These are phyloP conservation scores for Chlorodrepanis virens DNA, from an alignment of 2,113 vertebrate genomes.

Conservation along the genomic window DNA sequence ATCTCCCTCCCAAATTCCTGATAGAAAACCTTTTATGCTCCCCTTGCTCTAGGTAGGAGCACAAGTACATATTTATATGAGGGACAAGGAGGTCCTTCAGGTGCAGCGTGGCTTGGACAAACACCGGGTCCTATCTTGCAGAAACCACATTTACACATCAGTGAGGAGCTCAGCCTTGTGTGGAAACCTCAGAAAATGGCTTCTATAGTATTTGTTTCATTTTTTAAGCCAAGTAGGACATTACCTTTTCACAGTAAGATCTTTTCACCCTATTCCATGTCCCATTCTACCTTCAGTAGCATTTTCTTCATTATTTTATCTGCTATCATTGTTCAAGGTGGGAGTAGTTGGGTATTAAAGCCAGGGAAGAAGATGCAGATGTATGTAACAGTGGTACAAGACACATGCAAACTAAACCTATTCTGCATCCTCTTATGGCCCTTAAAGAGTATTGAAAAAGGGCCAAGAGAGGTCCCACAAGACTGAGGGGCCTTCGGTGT, in stretches of 20 bases:
- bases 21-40: not conserved
- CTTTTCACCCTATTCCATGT: not conserved
- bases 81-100: not conserved
- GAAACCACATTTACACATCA: not conserved
- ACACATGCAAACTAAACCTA: not conserved
- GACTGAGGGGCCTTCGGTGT: conserved; percentile 9
- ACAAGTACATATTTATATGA: not conserved
- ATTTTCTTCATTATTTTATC: not conserved
- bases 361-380: not conserved
- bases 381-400: not conserved
- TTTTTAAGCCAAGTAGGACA: not conserved
- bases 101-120: not conserved
- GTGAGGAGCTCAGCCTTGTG: not conserved
- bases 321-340: not conserved
- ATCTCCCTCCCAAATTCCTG: not conserved
- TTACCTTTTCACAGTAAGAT: not conserved
- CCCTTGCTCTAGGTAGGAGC: not conserved
- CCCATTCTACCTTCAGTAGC: not conserved
- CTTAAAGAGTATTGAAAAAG: not conserved
- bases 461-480: conserved; percentile 19
- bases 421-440: not conserved
- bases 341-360: not conserved
- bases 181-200: not conserved
- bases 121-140: not conserved
- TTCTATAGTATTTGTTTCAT: not conserved